Conservation (phyloP, 2,113 vertebrate genomes). For the Mastomys coucha region DNA sequence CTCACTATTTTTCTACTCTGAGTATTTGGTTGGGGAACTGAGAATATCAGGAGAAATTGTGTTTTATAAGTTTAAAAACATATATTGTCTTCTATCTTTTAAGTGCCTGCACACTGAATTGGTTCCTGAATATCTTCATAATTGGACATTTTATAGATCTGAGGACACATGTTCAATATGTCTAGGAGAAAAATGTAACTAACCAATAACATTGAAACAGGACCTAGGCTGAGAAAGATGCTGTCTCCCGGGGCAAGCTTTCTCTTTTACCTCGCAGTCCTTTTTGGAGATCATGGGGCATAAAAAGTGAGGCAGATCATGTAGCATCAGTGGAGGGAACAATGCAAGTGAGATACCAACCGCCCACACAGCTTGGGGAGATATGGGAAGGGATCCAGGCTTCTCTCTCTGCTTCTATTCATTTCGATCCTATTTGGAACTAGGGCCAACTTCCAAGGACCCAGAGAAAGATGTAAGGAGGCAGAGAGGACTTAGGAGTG, state of each 20-base stretch:
- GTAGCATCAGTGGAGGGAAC: background rate
- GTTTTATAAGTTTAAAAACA: slow-evolving; percentile 64
- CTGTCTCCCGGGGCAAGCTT: background rate
- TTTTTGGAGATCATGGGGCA: background rate
- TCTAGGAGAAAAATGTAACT: slow-evolving; percentile 69
- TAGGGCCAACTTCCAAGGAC: background rate
- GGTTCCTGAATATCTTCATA: slow-evolving; percentile 53
- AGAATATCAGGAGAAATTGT: slow-evolving; percentile 33
- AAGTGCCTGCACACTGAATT: slow-evolving; percentile 34
- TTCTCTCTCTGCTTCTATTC: background rate
- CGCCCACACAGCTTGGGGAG: too few relatives aligned
- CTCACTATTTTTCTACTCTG: slow-evolving; percentile 49
- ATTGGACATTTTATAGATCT: slow-evolving; percentile 68
- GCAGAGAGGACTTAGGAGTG: background rate
- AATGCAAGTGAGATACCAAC: background rate
- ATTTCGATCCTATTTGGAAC: background rate
- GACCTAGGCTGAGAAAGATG: background rate
- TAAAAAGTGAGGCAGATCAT: background rate
- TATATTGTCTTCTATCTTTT: slow-evolving; percentile 51
- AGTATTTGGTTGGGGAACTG: background rate
- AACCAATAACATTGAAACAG: slow-evolving; percentile 59
- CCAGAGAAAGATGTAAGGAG: background rate
- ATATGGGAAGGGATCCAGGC: background rate
- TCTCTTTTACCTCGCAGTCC: slow-evolving; percentile 46
- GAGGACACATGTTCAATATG: slow-evolving; percentile 41